A percentile compares a stretch with the other conserved stretches of the same genome.
Conservation (phyloP, 2,888 invertebrate species). For the Cryptus viduatorius region DNA sequence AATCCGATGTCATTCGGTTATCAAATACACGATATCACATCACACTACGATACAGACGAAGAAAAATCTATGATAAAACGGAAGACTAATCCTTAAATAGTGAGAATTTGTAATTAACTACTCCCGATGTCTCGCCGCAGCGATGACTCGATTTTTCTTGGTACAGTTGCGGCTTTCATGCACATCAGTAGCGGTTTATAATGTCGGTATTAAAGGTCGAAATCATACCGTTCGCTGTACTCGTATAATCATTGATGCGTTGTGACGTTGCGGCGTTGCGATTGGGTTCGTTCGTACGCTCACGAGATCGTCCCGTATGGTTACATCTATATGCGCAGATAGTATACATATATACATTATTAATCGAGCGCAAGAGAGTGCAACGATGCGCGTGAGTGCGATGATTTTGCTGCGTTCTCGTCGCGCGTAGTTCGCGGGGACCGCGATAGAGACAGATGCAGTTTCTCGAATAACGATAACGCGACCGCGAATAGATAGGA, state of each 20-base stretch:
- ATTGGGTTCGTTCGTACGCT: constrained; percentile 24
- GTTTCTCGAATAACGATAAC: not conserved
- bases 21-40: not conserved
- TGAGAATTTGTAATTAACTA: constrained; percentile 55
- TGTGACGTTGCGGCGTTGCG: constrained; percentile 19
- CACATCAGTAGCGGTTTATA: not conserved
- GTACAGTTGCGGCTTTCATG: constrained; percentile 17
- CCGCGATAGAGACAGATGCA: not conserved
- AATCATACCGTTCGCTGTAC: constrained; percentile 22
- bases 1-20: constrained; percentile 23
- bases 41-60: not conserved
- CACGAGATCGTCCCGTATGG: not conserved
- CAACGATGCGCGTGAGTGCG: not conserved
- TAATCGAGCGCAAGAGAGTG: not conserved
- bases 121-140: constrained; percentile 16
- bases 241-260: constrained; percentile 52
- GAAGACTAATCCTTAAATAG: constrained; percentile 3
- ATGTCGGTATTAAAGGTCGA: constrained; percentile 38
- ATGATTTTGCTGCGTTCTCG: not conserved
- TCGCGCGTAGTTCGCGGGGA: not conserved
- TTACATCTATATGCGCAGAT: not conserved
- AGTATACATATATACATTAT: not conserved
- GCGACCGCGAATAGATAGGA: not conserved
- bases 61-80: constrained; percentile 27
- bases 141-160: constrained; percentile 62